Conservation (phyloP, 2,113 vertebrate species). For the Ploceus nigricollis region DNA sequence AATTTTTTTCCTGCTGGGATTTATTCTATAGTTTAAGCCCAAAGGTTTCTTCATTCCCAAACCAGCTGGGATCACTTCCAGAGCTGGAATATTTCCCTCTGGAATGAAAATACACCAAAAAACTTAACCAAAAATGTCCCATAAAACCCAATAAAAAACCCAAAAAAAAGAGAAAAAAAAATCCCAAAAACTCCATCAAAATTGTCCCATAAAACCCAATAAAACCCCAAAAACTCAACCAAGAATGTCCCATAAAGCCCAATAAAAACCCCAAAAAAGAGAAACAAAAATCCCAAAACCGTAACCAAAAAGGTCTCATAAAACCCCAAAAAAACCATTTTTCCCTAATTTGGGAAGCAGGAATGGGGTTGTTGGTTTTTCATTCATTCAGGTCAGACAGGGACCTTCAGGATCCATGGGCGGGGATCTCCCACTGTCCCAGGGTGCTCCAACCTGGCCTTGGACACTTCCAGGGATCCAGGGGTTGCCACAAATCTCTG, state of each 20-base stretch:
- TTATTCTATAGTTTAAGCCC: background rate
- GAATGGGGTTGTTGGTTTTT: background rate
- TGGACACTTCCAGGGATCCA: background rate
- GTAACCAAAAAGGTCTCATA: too few relatives aligned
- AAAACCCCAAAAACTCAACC: background rate
- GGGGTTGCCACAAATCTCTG: background rate
- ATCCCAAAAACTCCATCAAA: background rate
- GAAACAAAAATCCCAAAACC: too few relatives aligned
- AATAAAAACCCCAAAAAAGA: background rate
- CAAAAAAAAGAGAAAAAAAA: background rate
- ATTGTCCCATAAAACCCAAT: background rate
- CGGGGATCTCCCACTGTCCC: background rate
- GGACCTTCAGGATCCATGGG: background rate
- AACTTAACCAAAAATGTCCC: too few relatives aligned
- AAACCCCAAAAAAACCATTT: background rate
- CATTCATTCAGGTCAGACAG: too few relatives aligned
- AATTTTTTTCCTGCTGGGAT: background rate
- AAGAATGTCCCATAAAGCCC: background rate
- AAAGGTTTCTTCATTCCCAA: background rate
- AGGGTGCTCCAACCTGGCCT: rapidly evolving
- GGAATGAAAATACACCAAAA: background rate
- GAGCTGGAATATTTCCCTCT: background rate
- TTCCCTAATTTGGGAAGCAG: background rate
- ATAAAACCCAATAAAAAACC: too few relatives aligned
- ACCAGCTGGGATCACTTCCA: background rate